Conservation (phyloP, 2,797 vertebrate genomes). For the Acestrorhynchus altus region DNA sequence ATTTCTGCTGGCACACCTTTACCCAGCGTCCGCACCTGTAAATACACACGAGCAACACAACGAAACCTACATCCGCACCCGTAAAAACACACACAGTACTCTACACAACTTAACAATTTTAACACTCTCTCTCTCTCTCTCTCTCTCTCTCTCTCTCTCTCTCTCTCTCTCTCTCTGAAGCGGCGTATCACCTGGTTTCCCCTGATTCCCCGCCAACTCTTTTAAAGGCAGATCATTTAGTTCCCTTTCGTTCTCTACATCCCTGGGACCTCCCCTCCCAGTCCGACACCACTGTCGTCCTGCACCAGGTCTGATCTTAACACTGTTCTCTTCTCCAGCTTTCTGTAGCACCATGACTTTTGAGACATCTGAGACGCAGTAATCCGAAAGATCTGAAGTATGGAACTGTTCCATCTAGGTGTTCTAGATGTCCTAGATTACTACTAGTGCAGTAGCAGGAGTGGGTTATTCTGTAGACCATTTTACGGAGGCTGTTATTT, state of each 20-base stretch:
- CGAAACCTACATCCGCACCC: background rate
- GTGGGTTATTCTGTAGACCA: no score
- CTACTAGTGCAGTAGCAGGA: no score
- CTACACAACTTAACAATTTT: no score
- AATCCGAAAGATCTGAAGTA: no score
- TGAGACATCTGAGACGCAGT: no score
- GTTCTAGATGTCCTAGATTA: no score
- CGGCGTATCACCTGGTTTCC: slow-evolving; percentile 98
- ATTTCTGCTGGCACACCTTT: slow-evolving; percentile 97
- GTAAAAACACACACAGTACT: no score
- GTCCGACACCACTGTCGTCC: slow-evolving; percentile 96
- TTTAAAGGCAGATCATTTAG: slow-evolving; percentile 99
- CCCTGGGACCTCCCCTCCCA: slow-evolving; percentile 94
- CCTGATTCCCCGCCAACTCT: slow-evolving; percentile 98
- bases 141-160: slow-evolving; percentile 30
- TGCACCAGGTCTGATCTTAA: slow-evolving; percentile 81
- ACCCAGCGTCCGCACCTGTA: slow-evolving; percentile 97
- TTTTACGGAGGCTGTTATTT: background rate
- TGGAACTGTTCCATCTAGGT: no score
- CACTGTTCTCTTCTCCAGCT: no score
- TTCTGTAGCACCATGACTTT: no score
- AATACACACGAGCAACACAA: slow-evolving; percentile 60
- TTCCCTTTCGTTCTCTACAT: slow-evolving; percentile 96
- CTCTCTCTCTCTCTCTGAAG: slow-evolving; percentile 77
- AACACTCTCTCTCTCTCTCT: slow-evolving; percentile 31